Evolutionary conservation across 2,888 invertebrate genomes (phyloP), one percentile per base, ranked within the genome.

Genomic region (Itoplectis maculator): DNA sequence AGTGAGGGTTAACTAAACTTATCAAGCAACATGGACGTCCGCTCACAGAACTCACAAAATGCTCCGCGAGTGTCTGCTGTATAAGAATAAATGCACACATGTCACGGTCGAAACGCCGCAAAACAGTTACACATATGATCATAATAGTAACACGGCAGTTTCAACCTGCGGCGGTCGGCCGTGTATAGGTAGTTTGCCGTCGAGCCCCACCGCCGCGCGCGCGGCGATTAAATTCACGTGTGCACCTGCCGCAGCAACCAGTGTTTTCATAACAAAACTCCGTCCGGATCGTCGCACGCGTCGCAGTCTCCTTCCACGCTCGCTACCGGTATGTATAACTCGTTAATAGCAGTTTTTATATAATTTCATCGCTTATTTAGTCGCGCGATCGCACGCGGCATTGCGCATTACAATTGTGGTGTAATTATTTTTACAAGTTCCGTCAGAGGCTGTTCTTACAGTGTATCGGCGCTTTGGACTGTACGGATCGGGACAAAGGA

Each of bases 211-310:
- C 69, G 37, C 15, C n/a, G 13, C n/a, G 40, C 29, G 73, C 77
- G 79, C 54, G 45, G 56, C 18, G 76, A 72, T 73, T 61, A 9
- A 51, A 83, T 47, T 70, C 69, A 72, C 37, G 78, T 37, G 74
- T 72, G 72, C 92, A 92, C 88, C 92, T 92, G 92, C 86, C 92
- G 47, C 90, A 88, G 92, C 90, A 92, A 92, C 92, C 86, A 88
- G 85, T 89, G 89, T 86, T 85, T 51, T 56, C 63, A 68, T 65
- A 69, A 59, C 80, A 80, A 80, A 80, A 76, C 75, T 59, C 79
- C 54, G 23, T 56, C 40, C 18, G 51, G 0, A 47, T 68, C 51
- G 15, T 56, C 45, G 76, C 70, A 79, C 81, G 54, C 70, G 54
- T 66, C 51, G n/a, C 61, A 70, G 49, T 59, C 42, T n/a, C 47